Evolutionary conservation across 2,797 vertebrate genomes (phyloP), one percentile per base, ranked within the genome.

Genomic region (Sarcophilus harrisii): DNA sequence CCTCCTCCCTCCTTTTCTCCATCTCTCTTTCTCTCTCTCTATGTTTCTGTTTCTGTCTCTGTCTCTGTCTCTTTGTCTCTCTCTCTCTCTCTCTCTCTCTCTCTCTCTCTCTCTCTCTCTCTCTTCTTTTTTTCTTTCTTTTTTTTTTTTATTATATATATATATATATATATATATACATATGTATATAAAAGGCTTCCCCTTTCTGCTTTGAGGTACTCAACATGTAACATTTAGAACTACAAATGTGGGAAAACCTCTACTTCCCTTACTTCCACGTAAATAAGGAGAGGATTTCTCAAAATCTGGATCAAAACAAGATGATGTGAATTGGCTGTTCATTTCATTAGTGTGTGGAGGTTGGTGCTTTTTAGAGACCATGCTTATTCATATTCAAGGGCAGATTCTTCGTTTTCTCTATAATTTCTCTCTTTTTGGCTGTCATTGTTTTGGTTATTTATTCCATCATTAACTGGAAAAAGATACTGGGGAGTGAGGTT

Each of bases 111-210:
- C 52, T 52, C 52, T 52, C 4, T 66, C 60, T 32, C 60, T n/a
- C 0, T 66, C 58, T 58, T n/a, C n/a, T n/a, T n/a, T 18, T 5
- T 27, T 27, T 57, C 57, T 57, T 57, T 57, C 57, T 55, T 10
- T 11, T n/a, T n/a, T n/a, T n/a, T n/a, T n/a, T n/a, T n/a, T n/a
- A n/a, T n/a, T 12, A 62, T 32, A 14, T 11, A 9, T 1, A 29
- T 24, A 29, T 0, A 29, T 11, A 2, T 1, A 29, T 24, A 29
- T 0, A 29, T 3, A 29, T 11, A 12, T 11, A 29, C 10, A 30
- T 29, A 13, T 30, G 27, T 59, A 28, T 29, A 60, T n/a, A 32
- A 66, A 13, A n/a, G 4, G 4, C 32, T 66, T 73, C 62, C 62
- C 62, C 32, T 73, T 66, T 73, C 32, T 73, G 62, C 14, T 73